Evolutionary conservation across 2,797 vertebrate species (phyloP).

Genomic region (Toxotes lorentzi): DNA sequence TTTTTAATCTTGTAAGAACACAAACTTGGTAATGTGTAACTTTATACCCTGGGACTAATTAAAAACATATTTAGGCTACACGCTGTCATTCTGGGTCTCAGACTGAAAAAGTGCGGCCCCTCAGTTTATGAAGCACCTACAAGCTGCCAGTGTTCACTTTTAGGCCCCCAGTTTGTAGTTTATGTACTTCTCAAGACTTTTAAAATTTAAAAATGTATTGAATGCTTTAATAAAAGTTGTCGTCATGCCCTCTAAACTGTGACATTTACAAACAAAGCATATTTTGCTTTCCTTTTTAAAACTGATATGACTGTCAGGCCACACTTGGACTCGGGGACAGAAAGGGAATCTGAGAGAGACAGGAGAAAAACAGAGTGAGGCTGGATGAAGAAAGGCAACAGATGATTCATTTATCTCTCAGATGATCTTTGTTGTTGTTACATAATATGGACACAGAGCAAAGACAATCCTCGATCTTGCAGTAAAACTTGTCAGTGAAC

Average conservation of each 20-base stretch:
- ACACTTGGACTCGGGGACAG: not conserved
- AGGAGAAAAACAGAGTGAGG: not conserved
- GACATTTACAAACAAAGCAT: not conserved
- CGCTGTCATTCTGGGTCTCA: not conserved
- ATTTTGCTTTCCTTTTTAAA: not conserved
- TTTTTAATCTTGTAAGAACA: not conserved
- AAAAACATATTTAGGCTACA: conserved; percentile 23
- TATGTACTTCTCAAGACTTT: conserved; percentile 8
- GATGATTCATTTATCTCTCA: conserved; percentile 25
- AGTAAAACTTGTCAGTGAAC: conserved; percentile 61
- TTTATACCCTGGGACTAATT: conserved; percentile 39
- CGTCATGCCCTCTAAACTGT: not conserved
- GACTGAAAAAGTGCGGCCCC: not conserved
- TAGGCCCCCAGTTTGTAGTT: not conserved
- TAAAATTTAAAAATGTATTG: not conserved
- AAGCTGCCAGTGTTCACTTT: conserved; percentile 12
- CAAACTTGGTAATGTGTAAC: conserved; percentile 18
- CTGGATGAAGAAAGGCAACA: conserved; percentile 12
- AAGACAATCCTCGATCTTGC: conserved; percentile 9
- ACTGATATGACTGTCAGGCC: not conserved
- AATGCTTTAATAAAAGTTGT: not conserved
- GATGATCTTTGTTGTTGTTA: conserved; percentile 41
- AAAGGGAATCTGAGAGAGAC: not conserved
- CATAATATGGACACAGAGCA: conserved; percentile 29
- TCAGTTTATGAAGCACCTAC: conserved; percentile 17